phyloP scores from a whole-genome alignment of 2,113 vertebrate species.

The Notarius quadriscutis region DNA sequence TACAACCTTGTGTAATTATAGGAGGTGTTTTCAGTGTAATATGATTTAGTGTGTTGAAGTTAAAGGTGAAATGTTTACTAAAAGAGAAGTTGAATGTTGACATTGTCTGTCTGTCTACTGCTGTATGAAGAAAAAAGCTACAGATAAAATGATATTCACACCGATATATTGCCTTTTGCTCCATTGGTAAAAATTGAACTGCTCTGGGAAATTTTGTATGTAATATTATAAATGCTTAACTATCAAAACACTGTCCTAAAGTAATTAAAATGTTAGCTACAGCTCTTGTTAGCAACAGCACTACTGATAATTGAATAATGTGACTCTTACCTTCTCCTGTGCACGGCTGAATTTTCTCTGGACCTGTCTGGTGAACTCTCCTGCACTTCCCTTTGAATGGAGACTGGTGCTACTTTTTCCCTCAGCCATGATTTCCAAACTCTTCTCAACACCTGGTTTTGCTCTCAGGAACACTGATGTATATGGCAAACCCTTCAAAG shows the following conservation, averaged over 20 bases:
- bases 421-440: conserved; percentile 79
- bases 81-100: background rate
- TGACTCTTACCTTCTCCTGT: conserved; percentile 86
- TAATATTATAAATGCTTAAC: background rate
- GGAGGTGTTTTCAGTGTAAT: background rate
- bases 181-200: background rate
- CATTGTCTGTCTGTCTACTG: background rate
- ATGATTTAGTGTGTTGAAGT: background rate
- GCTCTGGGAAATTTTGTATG: background rate
- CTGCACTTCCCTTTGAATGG: conserved; percentile 69
- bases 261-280: background rate
- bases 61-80: background rate
- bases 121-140: conserved; percentile 1
- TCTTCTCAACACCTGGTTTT: conserved; percentile 22
- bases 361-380: conserved; percentile 84
- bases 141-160: background rate
- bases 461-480: conserved; percentile 3
- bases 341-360: conserved; percentile 86
- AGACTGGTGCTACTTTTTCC: conserved; percentile 61
- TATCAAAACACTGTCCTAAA: background rate
- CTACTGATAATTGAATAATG: background rate
- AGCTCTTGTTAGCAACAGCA: background rate
- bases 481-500: background rate
- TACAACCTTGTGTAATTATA: background rate
- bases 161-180: background rate